phyloP scores from a whole-genome alignment of 2,113 vertebrate genomes.

The Jacana jacana region DNA sequence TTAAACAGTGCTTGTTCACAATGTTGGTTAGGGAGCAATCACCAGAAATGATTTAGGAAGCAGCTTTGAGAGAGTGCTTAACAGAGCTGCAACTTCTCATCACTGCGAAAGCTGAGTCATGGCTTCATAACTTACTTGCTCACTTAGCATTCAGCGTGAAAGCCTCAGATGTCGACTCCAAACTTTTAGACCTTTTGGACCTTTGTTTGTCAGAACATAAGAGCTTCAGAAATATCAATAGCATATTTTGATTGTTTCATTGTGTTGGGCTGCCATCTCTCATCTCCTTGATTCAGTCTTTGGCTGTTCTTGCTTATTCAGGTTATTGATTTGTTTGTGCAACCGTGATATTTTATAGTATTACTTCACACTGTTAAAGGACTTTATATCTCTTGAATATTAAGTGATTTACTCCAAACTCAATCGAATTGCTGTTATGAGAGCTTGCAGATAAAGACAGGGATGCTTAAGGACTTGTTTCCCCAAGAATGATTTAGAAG shows the following conservation, averaged over 20 bases:
- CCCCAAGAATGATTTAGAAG: not conserved
- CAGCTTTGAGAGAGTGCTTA: not conserved
- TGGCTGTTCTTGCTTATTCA: not conserved
- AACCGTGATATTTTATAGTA: not conserved
- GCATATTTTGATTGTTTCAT: not conserved
- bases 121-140: not conserved
- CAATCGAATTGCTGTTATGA: not conserved
- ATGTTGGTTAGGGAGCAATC: not conserved
- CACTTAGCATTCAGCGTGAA: not conserved
- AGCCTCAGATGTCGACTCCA: not conserved
- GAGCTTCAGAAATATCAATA: not conserved
- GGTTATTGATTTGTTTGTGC: constrained; percentile 7
- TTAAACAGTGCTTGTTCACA: not conserved
- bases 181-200: not conserved
- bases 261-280: not conserved
- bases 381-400: not conserved
- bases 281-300: not conserved
- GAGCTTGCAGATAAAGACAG: not conserved
- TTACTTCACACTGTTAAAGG: not conserved
- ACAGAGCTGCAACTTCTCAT: not conserved
- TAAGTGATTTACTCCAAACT: not conserved
- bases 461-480: not conserved
- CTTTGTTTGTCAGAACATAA: not conserved
- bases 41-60: not conserved
- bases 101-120: not conserved